A percentile compares a stretch with the other conserved stretches of the same genome.
Conservation (phyloP, 2,797 vertebrate genomes). For the Crenuchus spilurus region DNA sequence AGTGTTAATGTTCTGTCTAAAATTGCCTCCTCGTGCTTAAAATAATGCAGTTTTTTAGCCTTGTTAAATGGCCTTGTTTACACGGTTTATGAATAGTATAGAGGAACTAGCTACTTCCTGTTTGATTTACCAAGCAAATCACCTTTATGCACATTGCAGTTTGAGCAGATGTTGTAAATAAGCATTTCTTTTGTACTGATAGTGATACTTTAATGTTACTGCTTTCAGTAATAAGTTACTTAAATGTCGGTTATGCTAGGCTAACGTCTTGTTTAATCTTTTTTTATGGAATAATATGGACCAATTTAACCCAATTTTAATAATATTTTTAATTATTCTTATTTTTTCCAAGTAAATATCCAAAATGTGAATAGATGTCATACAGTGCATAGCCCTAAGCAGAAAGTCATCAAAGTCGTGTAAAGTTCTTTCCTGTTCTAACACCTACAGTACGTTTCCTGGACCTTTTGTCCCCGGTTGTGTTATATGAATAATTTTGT, state of each 20-base stretch:
- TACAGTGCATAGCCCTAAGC: background rate
- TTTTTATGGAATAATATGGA: no score
- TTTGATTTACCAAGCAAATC: slow-evolving; percentile 25
- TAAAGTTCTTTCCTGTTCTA: no score
- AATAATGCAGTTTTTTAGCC: slow-evolving; percentile 14
- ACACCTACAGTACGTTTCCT: background rate
- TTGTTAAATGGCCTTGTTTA: slow-evolving; percentile 19
- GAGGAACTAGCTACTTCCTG: slow-evolving; percentile 50
- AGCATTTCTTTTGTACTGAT: slow-evolving; percentile 6
- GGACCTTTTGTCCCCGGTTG: background rate
- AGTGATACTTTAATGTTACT: background rate
- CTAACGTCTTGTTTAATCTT: no score
- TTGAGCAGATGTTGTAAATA: background rate
- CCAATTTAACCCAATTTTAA: no score
- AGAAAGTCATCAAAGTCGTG: no score
- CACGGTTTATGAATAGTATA: slow-evolving; percentile 43
- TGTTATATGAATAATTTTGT: slow-evolving; percentile 32
- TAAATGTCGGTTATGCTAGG: no score
- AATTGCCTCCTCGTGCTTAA: background rate
- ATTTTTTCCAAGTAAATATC: no score
- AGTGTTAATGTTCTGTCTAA: background rate
- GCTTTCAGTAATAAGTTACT: background rate
- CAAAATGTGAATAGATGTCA: no score
- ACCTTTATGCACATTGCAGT: slow-evolving; percentile 4
- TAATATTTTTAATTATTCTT: no score